Evolutionary conservation across 2,888 invertebrate genomes (phyloP).

Genomic region (Tyria jacobaeae): DNA sequence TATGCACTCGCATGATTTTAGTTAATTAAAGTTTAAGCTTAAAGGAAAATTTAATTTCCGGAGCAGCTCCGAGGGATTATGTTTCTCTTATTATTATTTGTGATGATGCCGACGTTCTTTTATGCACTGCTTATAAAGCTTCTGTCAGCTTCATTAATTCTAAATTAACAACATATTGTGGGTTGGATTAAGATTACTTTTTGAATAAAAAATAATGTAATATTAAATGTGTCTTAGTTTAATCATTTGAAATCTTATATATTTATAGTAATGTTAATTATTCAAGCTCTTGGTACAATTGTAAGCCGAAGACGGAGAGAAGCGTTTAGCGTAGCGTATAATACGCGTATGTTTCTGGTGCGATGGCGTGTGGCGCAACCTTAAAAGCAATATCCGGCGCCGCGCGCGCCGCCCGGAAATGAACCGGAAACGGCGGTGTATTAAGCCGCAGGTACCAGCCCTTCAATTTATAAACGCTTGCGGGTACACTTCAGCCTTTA

Average conservation of each 20-base stretch:
- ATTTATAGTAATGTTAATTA: neutral
- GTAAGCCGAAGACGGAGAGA: constrained; percentile 34
- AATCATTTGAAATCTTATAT: neutral
- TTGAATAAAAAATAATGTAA: constrained; percentile 5
- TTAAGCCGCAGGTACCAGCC: constrained; percentile 87
- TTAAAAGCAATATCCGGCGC: constrained; percentile 87
- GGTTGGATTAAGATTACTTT: constrained; percentile 21
- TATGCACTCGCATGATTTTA: constrained; percentile 73
- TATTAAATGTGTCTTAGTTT: neutral
- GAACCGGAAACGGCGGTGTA: constrained; percentile 87
- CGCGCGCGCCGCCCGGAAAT: constrained; percentile 86
- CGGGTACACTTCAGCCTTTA: constrained; percentile 72
- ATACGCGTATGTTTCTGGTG: constrained; percentile 58
- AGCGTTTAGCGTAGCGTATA: constrained; percentile 53
- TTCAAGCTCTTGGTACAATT: constrained; percentile 23
- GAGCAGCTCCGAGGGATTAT: constrained; percentile 67
- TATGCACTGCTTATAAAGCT: constrained; percentile 51
- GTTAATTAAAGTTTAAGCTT: constrained; percentile 81
- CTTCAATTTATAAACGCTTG: constrained; percentile 86
- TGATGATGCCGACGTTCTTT: constrained; percentile 47
- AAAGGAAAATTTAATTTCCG: constrained; percentile 82
- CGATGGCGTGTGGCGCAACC: constrained; percentile 82
- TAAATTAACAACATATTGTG: constrained; percentile 29
- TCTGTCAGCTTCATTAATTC: constrained; percentile 42
- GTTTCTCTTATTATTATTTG: constrained; percentile 71